These are phyloP conservation scores for Drosophila sproati DNA, from an alignment of 1,140 invertebrate genomes.

Conservation along the genomic window DNA sequence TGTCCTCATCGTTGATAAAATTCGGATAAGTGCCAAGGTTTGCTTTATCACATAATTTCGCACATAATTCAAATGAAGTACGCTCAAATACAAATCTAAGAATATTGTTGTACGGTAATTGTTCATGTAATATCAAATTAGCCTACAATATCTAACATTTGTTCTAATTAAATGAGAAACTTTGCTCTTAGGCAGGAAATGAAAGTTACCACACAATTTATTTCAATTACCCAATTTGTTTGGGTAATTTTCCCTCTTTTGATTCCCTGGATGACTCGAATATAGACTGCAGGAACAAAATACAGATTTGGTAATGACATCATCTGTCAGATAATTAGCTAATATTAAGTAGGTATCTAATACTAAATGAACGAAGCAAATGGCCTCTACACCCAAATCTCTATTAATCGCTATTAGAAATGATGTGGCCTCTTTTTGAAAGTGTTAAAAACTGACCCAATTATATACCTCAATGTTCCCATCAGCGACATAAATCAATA, in stretches of 20 bases:
- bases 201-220: slow-evolving; percentile 5
- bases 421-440: neutral
- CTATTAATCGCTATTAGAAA: too few relatives aligned
- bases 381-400: neutral
- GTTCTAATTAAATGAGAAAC: slow-evolving; percentile 9
- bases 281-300: neutral
- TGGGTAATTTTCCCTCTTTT: slow-evolving; percentile 5
- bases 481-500: neutral
- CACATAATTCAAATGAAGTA: neutral
- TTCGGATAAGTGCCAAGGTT: neutral
- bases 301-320: slow-evolving; percentile 18
- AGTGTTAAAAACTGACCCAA: neutral
- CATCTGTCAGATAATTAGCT: slow-evolving; percentile 7
- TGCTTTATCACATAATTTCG: neutral
- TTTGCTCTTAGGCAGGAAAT: slow-evolving; percentile 17
- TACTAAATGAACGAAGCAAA: neutral
- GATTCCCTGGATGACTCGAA: neutral
- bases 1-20: neutral
- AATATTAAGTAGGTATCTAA: neutral
- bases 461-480: neutral
- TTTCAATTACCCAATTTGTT: slow-evolving; percentile 13
- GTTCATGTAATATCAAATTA: neutral
- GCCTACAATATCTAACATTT: slow-evolving; percentile 5
- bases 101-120: neutral
- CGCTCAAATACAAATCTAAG: neutral